Base-by-base conservation (phyloP, 2,797 vertebrate species). In the Furcifer pardalis region DNA sequence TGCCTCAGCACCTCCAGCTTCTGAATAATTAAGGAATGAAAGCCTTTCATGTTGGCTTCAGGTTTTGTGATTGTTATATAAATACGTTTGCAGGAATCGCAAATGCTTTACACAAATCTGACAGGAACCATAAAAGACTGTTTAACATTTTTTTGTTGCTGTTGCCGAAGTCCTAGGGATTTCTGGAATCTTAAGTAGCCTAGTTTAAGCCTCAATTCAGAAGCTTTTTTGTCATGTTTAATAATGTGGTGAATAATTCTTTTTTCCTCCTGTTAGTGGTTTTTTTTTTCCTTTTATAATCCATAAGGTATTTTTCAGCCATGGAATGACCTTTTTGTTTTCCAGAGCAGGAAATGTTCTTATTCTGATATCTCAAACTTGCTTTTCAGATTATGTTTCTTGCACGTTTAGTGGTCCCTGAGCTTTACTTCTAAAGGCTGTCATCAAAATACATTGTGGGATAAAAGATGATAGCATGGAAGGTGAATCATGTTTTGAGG, bases 221-320 rank as follows among this genome's bases (percentile, higher is more conserved):
- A 91, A 93, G 94, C 91, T 95, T 96, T 96, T 96, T 96, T 96
- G 95, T 96, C 95, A 94, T 96, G 94, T 95, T 96, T 96, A 96
- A 96, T 96, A 95, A 96, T 96, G 94, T 95, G 94, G 93, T 95
- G 95, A 95, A 95, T 96, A 95, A 96, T 95, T 95, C 89, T 87
- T 93, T 94, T 93, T 94, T 95, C 93, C 94, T 93, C n/a, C n/a
- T n/a, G 85, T 93, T 95, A 89, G 7, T 91, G 79, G 60, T 91
- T 94, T 93, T 78, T 90, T 88, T 94, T 93, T 78, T 90, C 87
- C 80, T 87, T 94, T 94, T 92, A 92, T 93, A 96, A 95, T 95
- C 95, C 90, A 91, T 82, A 71, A 93, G 92, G 94, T 76, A 94
- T 95, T 90, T 94, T 92, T 93, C 91, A 93, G 90, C 80, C 88